Conservation (phyloP, 2,888 invertebrate species). For the Epistrophe grossulariae region DNA sequence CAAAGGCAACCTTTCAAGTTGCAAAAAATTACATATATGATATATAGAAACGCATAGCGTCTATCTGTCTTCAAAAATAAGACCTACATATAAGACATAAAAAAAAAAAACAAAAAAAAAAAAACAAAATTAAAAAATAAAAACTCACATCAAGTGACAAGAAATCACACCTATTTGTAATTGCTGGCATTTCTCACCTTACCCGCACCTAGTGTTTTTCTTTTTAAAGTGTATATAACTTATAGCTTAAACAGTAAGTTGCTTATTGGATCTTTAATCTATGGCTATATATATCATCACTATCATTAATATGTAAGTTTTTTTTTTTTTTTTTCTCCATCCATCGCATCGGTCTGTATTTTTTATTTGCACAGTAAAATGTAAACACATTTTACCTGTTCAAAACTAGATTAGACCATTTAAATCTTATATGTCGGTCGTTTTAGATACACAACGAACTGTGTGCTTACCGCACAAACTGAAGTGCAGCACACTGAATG, state of each 20-base stretch:
- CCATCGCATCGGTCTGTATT: neutral
- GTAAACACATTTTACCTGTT: conserved; percentile 48
- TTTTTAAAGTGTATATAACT: conserved; percentile 25
- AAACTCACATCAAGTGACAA: conserved; percentile 56
- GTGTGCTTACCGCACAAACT: conserved; percentile 24
- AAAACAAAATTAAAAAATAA: conserved; percentile 2
- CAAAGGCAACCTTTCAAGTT: conserved; percentile 38
- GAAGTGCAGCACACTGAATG: conserved; percentile 33
- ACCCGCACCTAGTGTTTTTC: conserved; percentile 45
- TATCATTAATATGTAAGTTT: neutral
- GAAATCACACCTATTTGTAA: conserved; percentile 72
- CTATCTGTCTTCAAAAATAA: conserved; percentile 28
- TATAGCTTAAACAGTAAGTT: conserved; percentile 32
- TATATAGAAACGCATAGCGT: conserved; percentile 1
- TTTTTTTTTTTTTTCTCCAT: conserved; percentile 1
- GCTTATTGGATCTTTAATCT: conserved; percentile 34
- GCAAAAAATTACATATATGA: conserved; percentile 15
- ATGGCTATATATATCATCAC: conserved; percentile 36
- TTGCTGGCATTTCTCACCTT: conserved; percentile 68
- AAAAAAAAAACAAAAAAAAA: neutral
- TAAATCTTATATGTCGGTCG: conserved; percentile 23
- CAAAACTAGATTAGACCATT: conserved; percentile 59
- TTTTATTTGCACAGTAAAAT: conserved; percentile 57
- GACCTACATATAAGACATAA: conserved; percentile 21
- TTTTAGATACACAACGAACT: conserved; percentile 1